Evolutionary conservation across 2,113 vertebrate species (phyloP).

Genomic region (Carettochelys insculpta): DNA sequence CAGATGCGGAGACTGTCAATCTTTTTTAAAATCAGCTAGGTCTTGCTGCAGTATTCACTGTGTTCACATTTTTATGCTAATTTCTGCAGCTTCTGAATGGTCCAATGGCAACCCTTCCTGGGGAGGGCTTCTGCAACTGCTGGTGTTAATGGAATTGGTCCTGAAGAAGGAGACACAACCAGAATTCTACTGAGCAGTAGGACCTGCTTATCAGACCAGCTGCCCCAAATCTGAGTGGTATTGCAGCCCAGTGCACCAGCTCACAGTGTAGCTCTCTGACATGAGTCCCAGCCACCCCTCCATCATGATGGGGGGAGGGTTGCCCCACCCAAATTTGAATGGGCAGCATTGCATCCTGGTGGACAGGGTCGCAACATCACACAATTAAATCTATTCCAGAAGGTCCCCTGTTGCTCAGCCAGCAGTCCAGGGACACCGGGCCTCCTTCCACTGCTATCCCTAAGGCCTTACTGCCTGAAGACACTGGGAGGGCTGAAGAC

Average conservation of each 20-base stretch:
- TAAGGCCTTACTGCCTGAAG: neutral
- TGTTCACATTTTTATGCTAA: constrained; percentile 43
- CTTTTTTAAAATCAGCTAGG: neutral
- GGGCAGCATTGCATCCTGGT: neutral
- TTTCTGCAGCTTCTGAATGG: constrained; percentile 51
- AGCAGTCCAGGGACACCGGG: neutral
- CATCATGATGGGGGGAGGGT: too few relatives aligned
- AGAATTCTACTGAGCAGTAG: neutral
- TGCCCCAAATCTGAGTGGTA: neutral
- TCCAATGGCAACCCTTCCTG: neutral
- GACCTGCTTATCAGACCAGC: neutral
- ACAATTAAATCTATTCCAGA: neutral
- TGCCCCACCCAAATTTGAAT: neutral
- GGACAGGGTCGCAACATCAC: neutral
- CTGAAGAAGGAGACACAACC: neutral
- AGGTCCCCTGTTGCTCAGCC: neutral
- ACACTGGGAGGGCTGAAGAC: neutral
- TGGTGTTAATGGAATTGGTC: neutral
- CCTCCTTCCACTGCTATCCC: too few relatives aligned
- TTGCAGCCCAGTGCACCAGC: neutral
- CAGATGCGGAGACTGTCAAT: neutral
- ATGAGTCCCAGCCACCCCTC: too few relatives aligned
- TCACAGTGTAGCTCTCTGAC: too few relatives aligned
- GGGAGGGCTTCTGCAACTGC: neutral
- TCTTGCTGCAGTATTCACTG: constrained; percentile 20